phyloP scores from a whole-genome alignment of 2,797 vertebrate species.

The Cyclura pinguis region DNA sequence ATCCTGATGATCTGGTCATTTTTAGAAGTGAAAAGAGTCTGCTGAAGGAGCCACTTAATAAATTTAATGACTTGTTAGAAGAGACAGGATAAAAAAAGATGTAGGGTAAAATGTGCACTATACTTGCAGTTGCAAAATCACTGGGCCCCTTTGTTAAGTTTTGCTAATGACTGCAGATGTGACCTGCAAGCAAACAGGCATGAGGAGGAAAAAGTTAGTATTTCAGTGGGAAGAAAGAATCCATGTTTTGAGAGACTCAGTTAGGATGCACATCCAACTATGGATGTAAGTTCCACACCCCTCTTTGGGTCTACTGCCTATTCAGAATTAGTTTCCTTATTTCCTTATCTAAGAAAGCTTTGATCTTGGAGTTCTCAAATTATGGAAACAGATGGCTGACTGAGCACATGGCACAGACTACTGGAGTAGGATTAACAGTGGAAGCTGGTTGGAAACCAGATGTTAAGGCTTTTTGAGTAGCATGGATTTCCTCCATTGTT shows the following conservation, averaged over 20 bases:
- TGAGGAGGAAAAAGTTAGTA: background rate
- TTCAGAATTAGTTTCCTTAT: background rate
- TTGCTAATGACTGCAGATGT: conserved; percentile 36
- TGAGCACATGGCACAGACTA: background rate
- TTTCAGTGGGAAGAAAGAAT: background rate
- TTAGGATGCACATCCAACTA: accelerated
- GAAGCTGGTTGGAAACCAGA: background rate
- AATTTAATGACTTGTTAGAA: conserved; percentile 68
- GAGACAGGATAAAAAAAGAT: conserved; percentile 61
- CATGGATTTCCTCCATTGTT: background rate
- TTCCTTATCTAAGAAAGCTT: background rate
- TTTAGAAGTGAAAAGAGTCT: conserved; percentile 68
- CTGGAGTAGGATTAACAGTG: background rate
- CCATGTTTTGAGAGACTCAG: background rate
- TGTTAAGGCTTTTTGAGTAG: background rate
- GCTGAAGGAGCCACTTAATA: conserved; percentile 70
- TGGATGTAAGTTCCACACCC: accelerated
- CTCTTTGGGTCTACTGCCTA: background rate
- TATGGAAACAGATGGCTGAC: background rate
- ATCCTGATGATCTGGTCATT: conserved; percentile 63
- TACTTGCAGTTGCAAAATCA: conserved; percentile 48
- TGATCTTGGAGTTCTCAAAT: background rate
- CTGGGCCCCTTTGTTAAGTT: conserved; percentile 29
- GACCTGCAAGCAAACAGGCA: background rate
- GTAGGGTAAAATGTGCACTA: conserved; percentile 62